Conservation (phyloP, 92 coral and sea anemone species). For the Muricea muricata region DNA sequence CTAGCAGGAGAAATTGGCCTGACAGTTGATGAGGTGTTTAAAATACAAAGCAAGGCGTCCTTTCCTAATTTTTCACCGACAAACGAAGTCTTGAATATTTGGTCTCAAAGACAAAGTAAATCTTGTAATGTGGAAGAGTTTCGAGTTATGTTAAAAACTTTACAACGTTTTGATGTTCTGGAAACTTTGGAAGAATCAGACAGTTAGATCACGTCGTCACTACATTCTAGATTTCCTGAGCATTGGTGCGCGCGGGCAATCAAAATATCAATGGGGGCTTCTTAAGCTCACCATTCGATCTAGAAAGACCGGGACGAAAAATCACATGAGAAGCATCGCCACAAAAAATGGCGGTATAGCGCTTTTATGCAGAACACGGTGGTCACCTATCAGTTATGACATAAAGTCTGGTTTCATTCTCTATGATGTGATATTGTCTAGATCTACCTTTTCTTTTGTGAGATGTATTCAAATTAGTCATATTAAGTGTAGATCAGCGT, state of each 20-base stretch:
- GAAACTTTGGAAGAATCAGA: conserved; percentile 45
- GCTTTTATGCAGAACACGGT: not conserved
- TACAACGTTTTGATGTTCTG: conserved; percentile 76
- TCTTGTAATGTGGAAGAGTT: conserved; percentile 66
- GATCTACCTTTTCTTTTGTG: no score
- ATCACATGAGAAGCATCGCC: no score
- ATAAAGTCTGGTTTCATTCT: no score
- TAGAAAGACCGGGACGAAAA: no score
- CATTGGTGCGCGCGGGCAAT: no score
- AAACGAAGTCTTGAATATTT: conserved; percentile 63
- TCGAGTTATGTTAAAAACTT: conserved; percentile 54
- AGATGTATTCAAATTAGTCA: no score
- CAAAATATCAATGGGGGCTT: no score
- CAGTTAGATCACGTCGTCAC: not conserved
- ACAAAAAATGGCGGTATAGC: not conserved
- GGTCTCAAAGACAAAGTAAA: conserved; percentile 81
- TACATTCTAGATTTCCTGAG: no score
- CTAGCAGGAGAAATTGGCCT: conserved; percentile 80
- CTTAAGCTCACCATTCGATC: no score
- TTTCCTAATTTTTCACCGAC: conserved; percentile 79
- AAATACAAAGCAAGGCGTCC: conserved; percentile 65
- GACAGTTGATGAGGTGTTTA: conserved; percentile 66
- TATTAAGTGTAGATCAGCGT: no score
- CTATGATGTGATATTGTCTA: no score
- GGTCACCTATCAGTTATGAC: no score